Percentiles rank a stretch among this genome's conserved stretches.
These are phyloP conservation scores for Leucania comma DNA, from an alignment of 2,888 invertebrate species.

Conservation along the genomic window DNA sequence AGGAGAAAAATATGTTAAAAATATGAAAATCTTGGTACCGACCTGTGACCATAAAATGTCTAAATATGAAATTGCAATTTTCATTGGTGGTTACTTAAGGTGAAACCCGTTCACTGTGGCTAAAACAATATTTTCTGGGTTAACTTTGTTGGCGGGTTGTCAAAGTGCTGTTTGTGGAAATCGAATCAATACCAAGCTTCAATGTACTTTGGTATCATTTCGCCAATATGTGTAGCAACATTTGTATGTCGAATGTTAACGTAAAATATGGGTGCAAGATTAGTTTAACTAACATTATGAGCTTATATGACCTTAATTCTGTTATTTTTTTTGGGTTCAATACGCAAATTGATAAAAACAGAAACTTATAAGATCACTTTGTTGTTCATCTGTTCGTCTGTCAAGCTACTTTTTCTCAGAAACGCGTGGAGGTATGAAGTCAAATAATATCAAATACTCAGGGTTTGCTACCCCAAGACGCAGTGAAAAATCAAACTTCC, in stretches of 20 bases:
- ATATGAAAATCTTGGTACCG: neutral
- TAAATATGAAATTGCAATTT: neutral
- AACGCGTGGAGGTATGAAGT: too few species aligned
- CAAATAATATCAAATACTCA: too few species aligned
- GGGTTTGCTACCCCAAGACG: too few species aligned
- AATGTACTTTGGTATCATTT: slow-evolving; percentile 5
- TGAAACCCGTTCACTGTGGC: slow-evolving; percentile 6
- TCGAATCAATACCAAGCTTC: slow-evolving; percentile 49
- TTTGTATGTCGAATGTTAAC: neutral
- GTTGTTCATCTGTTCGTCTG: too few species aligned
- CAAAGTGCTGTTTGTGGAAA: slow-evolving; percentile 46
- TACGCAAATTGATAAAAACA: too few species aligned
- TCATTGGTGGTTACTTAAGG: too few species aligned
- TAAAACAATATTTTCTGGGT: slow-evolving; percentile 42
- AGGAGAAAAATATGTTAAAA: neutral
- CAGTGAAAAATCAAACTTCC: too few species aligned
- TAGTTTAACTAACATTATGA: neutral
- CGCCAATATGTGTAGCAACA: neutral
- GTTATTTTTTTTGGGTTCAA: too few species aligned
- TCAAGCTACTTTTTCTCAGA: too few species aligned
- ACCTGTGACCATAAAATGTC: neutral
- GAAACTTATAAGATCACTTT: too few species aligned
- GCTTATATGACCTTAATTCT: too few species aligned
- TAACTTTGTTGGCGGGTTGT: slow-evolving; percentile 34
- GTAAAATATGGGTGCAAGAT: neutral